These are phyloP conservation scores for Cygnus olor DNA, from an alignment of 2,797 vertebrate species.

Conservation along the genomic window DNA sequence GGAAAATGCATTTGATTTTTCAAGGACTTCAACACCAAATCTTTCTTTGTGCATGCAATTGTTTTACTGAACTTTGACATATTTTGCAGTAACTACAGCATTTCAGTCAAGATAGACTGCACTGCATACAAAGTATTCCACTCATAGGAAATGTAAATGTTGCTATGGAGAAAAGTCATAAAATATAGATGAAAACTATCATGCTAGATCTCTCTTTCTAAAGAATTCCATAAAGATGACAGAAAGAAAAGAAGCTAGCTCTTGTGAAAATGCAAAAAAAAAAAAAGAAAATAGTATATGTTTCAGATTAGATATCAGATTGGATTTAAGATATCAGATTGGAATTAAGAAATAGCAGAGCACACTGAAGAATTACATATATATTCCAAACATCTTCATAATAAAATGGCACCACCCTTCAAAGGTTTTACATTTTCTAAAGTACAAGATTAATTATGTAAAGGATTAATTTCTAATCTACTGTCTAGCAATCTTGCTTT, in stretches of 20 bases:
- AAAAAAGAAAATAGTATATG: neutral
- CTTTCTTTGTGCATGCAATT: neutral
- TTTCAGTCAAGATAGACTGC: neutral
- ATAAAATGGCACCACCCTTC: neutral
- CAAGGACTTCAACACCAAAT: neutral
- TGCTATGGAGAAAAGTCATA: slow-evolving; percentile 24
- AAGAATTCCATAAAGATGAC: neutral
- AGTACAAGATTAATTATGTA: neutral
- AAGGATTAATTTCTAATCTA: neutral
- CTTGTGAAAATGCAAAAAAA: neutral
- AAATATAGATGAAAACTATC: slow-evolving; percentile 11
- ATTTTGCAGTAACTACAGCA: slow-evolving; percentile 2
- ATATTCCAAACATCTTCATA: neutral
- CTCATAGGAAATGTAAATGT: neutral
- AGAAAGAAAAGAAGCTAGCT: neutral
- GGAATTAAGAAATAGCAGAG: neutral
- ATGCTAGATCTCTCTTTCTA: neutral
- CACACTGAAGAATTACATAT: neutral
- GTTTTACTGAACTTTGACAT: neutral
- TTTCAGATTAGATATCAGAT: neutral
- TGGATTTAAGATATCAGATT: neutral
- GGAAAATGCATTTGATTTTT: neutral
- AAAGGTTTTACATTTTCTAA: neutral
- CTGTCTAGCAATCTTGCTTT: neutral
- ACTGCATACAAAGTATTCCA: neutral